Percentiles rank a stretch among this genome's conserved stretches.
Evolutionary conservation across 2,797 vertebrate genomes (phyloP).

Genomic region (Numenius phaeopus): DNA sequence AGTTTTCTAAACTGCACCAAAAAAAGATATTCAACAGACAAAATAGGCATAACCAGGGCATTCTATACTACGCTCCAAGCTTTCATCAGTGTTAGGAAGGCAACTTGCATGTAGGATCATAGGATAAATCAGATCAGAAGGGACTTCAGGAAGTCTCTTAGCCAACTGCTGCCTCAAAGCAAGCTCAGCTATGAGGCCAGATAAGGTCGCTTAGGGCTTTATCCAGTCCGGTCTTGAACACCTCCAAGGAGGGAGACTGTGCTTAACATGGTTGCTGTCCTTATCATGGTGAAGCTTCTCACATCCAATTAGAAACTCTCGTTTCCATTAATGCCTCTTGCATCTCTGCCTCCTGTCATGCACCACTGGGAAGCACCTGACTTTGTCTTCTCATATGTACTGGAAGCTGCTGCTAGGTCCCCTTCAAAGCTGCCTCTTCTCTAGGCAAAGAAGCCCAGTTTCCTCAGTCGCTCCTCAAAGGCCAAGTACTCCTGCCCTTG

Average conservation of each 20-base stretch:
- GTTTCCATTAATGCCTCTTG: not conserved
- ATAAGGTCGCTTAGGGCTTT: not conserved
- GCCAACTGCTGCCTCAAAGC: not conserved
- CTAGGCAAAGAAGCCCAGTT: not conserved
- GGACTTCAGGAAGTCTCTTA: not conserved
- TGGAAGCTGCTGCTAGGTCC: not conserved
- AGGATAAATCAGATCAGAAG: not conserved
- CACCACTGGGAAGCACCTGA: not conserved
- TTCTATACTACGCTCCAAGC: not conserved
- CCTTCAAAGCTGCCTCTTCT: not conserved
- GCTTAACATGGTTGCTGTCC: not conserved
- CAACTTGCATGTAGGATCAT: rapidly evolving
- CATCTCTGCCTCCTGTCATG: rapidly evolving
- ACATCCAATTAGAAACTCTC: not conserved
- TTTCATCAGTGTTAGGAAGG: not conserved
- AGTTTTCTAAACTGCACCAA: not conserved
- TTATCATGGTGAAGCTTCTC: not conserved
- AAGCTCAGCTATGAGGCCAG: not conserved
- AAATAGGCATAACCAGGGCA: not conserved
- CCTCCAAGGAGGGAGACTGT: not conserved
- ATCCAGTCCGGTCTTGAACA: not conserved
- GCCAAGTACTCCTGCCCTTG: not conserved
- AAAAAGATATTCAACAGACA: not conserved
- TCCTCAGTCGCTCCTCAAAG: not conserved
- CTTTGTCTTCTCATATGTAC: not conserved